phyloP scores from a whole-genome alignment of 2,797 vertebrate species.

The Pipistrellus pipistrellus region DNA sequence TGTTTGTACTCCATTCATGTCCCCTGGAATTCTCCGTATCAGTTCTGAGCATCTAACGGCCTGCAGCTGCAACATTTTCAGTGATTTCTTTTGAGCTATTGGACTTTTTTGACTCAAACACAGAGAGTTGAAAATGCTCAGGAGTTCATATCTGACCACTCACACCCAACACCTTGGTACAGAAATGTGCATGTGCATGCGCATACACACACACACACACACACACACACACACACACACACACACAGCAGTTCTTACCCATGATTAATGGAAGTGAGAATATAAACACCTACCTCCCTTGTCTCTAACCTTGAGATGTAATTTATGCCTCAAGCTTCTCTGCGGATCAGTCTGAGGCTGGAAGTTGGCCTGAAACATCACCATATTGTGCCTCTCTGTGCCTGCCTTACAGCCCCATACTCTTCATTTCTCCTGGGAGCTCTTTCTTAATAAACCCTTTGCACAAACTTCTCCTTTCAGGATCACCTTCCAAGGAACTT shows the following conservation, averaged over 20 bases:
- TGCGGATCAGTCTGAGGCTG: not conserved
- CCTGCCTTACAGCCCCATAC: not conserved
- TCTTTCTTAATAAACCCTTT: conserved; percentile 14
- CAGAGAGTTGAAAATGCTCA: not conserved
- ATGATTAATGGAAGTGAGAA: not conserved
- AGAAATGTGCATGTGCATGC: accelerated
- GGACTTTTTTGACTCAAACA: not conserved
- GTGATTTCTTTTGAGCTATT: not conserved
- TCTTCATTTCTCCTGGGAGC: not conserved
- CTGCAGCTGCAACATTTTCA: not conserved
- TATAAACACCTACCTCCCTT: not conserved
- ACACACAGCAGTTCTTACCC: not conserved
- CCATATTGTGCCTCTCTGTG: not conserved
- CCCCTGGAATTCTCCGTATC: not conserved
- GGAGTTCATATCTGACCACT: not conserved
- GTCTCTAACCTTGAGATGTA: not conserved
- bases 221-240: not conserved
- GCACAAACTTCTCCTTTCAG: not conserved
- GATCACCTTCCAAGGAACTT: not conserved
- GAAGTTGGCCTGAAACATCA: not conserved
- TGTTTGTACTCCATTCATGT: not conserved
- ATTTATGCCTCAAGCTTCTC: not conserved
- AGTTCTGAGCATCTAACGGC: not conserved
- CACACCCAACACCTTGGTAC: not conserved
- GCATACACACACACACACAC: not conserved